These are phyloP conservation scores for Junonia oenone DNA, from an alignment of 2,888 invertebrate species.

Conservation along the genomic window DNA sequence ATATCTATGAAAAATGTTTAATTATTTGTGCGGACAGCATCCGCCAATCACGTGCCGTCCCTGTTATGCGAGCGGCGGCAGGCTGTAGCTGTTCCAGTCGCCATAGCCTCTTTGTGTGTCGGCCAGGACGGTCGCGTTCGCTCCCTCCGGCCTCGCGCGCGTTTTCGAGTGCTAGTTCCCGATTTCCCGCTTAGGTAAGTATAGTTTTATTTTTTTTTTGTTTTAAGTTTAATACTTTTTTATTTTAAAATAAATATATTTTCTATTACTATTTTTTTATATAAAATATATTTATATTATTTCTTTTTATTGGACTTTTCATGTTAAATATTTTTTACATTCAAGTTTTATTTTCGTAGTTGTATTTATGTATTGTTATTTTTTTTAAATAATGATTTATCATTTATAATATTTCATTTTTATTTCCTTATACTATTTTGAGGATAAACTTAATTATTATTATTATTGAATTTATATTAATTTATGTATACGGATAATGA, in stretches of 20 bases:
- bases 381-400: no score
- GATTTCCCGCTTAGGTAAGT: not conserved
- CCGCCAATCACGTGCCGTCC: not conserved
- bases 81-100: not conserved
- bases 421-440: no score
- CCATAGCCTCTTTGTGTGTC: not conserved
- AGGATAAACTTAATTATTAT: no score
- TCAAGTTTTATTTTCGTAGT: no score
- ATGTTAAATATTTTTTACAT: no score
- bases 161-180: not conserved
- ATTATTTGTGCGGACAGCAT: not conserved
- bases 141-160: not conserved
- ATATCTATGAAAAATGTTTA: not conserved
- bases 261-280: not conserved
- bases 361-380: no score
- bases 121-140: constrained; percentile 2
- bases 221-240: not conserved
- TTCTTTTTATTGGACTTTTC: no score
- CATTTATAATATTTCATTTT: no score
- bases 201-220: not conserved
- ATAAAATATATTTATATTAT: not conserved
- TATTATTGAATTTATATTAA: no score
- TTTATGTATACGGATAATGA: no score
- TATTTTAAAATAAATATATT: not conserved
- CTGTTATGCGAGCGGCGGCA: not conserved